Conservation (phyloP, 2,888 invertebrate species). For the Adelphocoris suturalis region DNA sequence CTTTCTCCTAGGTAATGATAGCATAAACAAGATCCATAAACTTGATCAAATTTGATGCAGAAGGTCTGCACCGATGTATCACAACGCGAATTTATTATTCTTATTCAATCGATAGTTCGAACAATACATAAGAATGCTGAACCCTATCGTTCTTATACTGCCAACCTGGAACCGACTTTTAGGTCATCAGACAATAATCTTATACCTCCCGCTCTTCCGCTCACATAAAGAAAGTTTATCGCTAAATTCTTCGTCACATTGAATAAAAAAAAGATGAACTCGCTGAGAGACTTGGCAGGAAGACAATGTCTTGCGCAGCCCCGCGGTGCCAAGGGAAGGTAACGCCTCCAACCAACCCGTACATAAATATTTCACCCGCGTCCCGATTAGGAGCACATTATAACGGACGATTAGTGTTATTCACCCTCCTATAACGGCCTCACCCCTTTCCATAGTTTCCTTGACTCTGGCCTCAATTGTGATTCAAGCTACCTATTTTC, state of each 20-base stretch:
- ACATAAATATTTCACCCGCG: neutral
- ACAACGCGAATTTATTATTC: too few relatives aligned
- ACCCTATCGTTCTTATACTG: neutral
- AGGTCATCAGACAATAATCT: neutral
- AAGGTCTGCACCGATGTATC: too few relatives aligned
- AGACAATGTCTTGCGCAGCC: neutral
- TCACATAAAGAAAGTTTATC: slow-evolving; percentile 31
- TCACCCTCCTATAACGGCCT: neutral
- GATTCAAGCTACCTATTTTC: too few relatives aligned
- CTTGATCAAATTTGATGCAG: too few relatives aligned
- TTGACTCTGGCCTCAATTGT: neutral
- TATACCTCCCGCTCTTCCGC: neutral
- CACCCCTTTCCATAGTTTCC: neutral
- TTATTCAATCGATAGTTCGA: too few relatives aligned
- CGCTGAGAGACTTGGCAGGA: slow-evolving; percentile 1
- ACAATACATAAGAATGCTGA: too few relatives aligned
- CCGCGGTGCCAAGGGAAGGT: neutral
- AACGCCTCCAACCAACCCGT: neutral
- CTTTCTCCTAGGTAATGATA: too few relatives aligned
- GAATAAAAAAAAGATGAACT: neutral
- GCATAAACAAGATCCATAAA: too few relatives aligned
- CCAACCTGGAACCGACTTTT: neutral
- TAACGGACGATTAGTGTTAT: slow-evolving; percentile 24
- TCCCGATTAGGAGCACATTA: neutral
- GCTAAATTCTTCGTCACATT: neutral